A percentile compares a stretch with the other conserved stretches of the same genome.
phyloP scores from a whole-genome alignment of 2,113 vertebrate species.

The Cephalopterus ornatus region DNA sequence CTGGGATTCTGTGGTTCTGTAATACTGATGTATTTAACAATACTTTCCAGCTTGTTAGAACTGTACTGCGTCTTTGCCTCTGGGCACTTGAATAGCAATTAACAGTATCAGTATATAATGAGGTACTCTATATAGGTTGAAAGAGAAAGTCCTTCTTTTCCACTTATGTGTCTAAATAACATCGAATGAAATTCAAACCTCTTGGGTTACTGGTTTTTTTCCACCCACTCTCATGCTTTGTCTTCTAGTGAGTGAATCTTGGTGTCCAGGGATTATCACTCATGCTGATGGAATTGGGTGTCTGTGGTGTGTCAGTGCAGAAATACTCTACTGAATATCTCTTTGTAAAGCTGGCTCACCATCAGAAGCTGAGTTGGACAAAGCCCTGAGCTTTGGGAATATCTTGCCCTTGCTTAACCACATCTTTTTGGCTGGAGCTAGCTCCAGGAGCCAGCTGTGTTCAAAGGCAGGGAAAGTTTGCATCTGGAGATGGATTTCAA shows the following conservation, averaged over 20 bases:
- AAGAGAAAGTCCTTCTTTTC: not conserved
- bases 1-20: not conserved
- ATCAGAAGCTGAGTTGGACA: not conserved
- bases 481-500: constrained; percentile 12
- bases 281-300: not conserved
- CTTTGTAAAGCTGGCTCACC: not conserved
- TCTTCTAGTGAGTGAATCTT: not conserved
- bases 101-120: not conserved
- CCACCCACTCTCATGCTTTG: not conserved
- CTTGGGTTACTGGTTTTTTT: not conserved
- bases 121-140: not conserved
- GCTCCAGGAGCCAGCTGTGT: not conserved
- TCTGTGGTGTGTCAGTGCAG: not conserved
- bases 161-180: not conserved
- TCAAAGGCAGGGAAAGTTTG: not conserved
- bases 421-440: not conserved
- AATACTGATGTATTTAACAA: not conserved
- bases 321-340: not conserved
- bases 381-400: not conserved
- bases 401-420: not conserved
- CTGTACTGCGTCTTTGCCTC: not conserved
- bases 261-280: not conserved
- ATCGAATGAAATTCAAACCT: not conserved
- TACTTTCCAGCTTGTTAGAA: not conserved
- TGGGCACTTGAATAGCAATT: constrained; percentile 17